Evolutionary conservation across 2,797 vertebrate genomes (phyloP), one percentile per base, ranked within the genome.

Genomic region (Vespertilio murinus): DNA sequence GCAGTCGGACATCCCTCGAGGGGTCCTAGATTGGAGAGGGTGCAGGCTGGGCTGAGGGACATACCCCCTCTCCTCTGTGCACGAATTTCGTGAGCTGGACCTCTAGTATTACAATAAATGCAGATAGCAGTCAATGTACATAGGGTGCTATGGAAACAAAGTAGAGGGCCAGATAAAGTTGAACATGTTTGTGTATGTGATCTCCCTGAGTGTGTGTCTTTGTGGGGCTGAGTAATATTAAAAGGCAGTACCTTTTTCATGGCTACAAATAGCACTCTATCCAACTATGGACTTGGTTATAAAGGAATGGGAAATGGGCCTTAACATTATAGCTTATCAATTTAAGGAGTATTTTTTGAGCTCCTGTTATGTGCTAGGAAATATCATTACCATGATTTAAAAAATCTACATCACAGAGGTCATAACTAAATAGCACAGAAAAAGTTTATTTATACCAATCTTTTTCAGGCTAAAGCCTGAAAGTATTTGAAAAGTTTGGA

Each of bases 241-340:
- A 93, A 93, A 96, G 35, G 8, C 10, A 89, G 4, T 87, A 47
- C 86, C 42, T 92, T 87, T 95, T 89, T 28, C 28, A 67, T 88
- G 28, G 1, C 59, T 87, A 52, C 65, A 88, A n/a, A 54, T 89
- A 80, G n/a, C 38, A 80, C 28, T 85, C 17, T 30, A 13, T 42
- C 49, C 52, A 77, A 25, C 11, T 89, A 52, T 95, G 84, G 92
- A 33, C 59, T 45, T 45, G 4, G 8, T 52, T 91, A 17, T 88
- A 94, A 88, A 20, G 59, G 14, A 61, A 87, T 82, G n/a, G 71
- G 40, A 91, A 83, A 64, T 54, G 70, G 90, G 35, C 59, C 38
- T 91, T 6, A 14, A 42, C 12, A n/a, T 74, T 70, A 84, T 9
- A 35, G 13, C 74, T 92, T 91, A 78, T 47, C 69, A 30, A 42